Evolutionary conservation across 2,797 vertebrate genomes (phyloP).

Genomic region (Peromyscus nudipes): DNA sequence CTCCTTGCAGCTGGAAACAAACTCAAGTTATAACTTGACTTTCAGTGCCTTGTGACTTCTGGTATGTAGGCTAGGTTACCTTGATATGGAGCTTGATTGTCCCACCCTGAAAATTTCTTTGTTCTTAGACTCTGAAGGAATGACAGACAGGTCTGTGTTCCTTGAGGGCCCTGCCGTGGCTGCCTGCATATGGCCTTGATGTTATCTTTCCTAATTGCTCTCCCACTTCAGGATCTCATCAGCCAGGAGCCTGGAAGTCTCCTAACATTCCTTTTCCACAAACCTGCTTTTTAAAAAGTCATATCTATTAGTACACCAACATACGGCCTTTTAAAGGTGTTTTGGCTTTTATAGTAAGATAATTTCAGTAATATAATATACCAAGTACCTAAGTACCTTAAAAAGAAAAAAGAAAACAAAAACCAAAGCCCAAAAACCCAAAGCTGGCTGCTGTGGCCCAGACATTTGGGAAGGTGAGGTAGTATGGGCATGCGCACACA

Average conservation of each 20-base stretch:
- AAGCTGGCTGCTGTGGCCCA: background rate
- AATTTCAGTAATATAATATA: background rate
- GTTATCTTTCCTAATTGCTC: background rate
- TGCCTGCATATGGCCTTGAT: background rate
- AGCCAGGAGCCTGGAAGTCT: background rate
- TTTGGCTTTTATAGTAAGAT: constrained; percentile 39
- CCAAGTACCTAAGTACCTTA: background rate
- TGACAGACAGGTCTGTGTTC: background rate
- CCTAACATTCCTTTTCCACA: background rate
- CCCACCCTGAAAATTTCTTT: background rate
- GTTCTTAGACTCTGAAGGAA: background rate
- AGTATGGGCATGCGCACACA: background rate
- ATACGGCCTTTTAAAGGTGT: background rate
- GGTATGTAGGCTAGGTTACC: background rate
- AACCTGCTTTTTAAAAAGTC: background rate
- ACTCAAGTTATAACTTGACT: background rate
- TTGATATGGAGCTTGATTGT: background rate
- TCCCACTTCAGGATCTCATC: background rate
- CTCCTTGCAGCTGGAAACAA: background rate
- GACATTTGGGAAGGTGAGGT: background rate
- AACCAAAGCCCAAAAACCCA: background rate
- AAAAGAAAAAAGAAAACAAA: background rate
- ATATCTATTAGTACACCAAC: constrained; percentile 4
- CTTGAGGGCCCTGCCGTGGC: background rate
- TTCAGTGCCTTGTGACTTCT: background rate